Percentiles rank a stretch among this genome's conserved stretches.
Conservation (phyloP, 2,113 vertebrate species). For the Hiodon alosoides region DNA sequence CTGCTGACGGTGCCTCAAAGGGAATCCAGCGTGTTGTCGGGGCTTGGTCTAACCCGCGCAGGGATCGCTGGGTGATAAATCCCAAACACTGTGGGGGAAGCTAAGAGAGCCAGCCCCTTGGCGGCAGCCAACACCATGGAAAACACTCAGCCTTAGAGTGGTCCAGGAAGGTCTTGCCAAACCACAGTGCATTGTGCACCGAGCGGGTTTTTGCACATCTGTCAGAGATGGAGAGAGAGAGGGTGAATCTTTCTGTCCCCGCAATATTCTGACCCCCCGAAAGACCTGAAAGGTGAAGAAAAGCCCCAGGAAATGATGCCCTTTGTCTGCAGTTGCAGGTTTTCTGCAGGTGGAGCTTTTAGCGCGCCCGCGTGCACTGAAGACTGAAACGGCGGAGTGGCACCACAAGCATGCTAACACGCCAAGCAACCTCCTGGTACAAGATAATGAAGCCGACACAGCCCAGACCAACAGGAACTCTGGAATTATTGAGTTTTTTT, state of each 20-base stretch:
- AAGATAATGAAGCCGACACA: constrained; percentile 37
- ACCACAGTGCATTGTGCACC: background rate
- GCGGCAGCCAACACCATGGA: constrained; percentile 23
- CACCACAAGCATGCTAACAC: constrained; percentile 14
- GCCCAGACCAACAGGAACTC: constrained; percentile 56
- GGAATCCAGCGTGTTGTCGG: constrained; percentile 37
- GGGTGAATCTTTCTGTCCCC: background rate
- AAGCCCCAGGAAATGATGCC: too few species aligned
- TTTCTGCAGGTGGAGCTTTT: too few species aligned
- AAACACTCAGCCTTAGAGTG: constrained; percentile 25
- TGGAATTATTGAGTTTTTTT: constrained; percentile 46
- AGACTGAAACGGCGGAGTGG: background rate
- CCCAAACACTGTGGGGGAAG: constrained; percentile 32
- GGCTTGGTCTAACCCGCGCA: constrained; percentile 23
- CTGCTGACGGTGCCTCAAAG: constrained; percentile 39
- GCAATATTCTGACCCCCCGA: background rate
- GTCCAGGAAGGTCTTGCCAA: background rate
- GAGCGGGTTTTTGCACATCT: background rate
- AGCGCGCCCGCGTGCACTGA: too few species aligned
- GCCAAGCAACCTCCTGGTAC: too few species aligned
- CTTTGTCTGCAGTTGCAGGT: too few species aligned
- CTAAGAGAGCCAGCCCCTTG: constrained; percentile 24
- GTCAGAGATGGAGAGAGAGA: background rate
- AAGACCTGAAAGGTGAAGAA: background rate
- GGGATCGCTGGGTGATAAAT: constrained; percentile 42